phyloP scores from a whole-genome alignment of 2,797 vertebrate species.

The Thamnophis elegans region DNA sequence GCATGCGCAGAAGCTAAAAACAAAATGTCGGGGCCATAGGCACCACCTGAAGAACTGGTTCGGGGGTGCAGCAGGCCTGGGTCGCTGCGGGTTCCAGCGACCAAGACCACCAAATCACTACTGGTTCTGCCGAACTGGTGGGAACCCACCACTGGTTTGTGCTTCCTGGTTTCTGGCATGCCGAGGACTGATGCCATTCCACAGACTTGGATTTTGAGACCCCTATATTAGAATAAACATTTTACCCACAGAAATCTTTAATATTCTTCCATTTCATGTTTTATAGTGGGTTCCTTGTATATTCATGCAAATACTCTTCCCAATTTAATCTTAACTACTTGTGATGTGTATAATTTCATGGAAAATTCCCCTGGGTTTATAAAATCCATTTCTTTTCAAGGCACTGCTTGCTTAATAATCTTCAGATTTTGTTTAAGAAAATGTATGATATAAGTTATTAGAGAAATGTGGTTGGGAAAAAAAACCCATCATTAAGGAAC shows the following conservation, averaged over 20 bases:
- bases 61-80: too few relatives aligned
- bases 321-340: conserved; percentile 2
- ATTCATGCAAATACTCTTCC: not conserved
- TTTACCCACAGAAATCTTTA: not conserved
- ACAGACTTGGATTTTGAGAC: not conserved
- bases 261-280: not conserved
- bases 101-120: too few relatives aligned
- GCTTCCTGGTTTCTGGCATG: not conserved
- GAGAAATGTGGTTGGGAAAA: not conserved
- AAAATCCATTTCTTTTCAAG: conserved; percentile 23
- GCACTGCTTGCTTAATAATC: not conserved
- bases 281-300: not conserved
- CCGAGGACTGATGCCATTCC: not conserved
- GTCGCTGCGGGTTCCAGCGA: too few relatives aligned
- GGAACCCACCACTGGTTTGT: not conserved
- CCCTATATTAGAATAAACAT: not conserved
- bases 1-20: too few relatives aligned
- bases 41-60: too few relatives aligned
- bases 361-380: conserved; percentile 23
- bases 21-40: too few relatives aligned
- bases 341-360: conserved; percentile 12
- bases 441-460: not conserved
- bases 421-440: not conserved
- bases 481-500: not conserved
- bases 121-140: too few relatives aligned